Evolutionary conservation across 2,797 vertebrate species (phyloP).

Genomic region (Megalops cyprinoides): DNA sequence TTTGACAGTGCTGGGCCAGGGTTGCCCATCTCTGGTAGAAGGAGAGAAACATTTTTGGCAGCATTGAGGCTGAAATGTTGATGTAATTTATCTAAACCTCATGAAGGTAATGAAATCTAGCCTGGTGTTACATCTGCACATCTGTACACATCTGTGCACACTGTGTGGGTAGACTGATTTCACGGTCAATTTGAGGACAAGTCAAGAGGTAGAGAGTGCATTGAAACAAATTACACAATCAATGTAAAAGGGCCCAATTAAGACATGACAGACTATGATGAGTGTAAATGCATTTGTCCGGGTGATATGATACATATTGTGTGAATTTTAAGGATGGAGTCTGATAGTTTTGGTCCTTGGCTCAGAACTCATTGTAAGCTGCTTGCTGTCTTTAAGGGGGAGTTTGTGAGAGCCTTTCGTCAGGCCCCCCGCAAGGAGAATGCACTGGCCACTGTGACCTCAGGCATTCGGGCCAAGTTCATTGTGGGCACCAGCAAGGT

Average conservation of each 20-base stretch:
- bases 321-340: no score
- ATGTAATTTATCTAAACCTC: neutral
- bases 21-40: no score
- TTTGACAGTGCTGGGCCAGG: no score
- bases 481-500: slow-evolving; percentile 69
- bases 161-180: neutral
- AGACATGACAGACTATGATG: no score
- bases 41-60: no score
- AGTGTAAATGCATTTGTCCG: no score
- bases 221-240: no score
- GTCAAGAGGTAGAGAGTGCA: neutral
- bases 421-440: slow-evolving; percentile 83
- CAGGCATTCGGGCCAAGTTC: slow-evolving; percentile 85
- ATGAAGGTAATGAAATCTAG: neutral
- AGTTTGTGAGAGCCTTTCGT: slow-evolving; percentile 82
- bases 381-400: slow-evolving; percentile 70
- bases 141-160: neutral
- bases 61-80: neutral
- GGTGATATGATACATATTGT: no score
- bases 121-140: neutral
- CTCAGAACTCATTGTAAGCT: no score
- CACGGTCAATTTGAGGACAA: neutral
- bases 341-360: no score
- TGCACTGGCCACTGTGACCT: slow-evolving; percentile 77
- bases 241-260: no score